Evolutionary conservation across 2,888 invertebrate genomes (phyloP).

Genomic region (Papilio elwesi): DNA sequence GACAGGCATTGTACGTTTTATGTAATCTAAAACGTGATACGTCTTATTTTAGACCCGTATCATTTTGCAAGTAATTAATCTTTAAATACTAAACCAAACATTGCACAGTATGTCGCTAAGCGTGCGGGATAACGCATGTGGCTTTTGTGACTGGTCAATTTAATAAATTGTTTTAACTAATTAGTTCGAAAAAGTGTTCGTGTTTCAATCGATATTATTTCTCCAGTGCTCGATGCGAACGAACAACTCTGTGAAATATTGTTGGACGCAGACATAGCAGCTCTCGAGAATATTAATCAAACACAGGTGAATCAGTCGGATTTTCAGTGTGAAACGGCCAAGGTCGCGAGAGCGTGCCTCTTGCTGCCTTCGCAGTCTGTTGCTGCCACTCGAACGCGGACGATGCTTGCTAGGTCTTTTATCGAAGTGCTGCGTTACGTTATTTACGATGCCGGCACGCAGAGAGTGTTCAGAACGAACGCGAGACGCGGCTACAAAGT

Average conservation of each 20-base stretch:
- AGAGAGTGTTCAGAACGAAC: conserved; percentile 44
- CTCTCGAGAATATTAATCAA: conserved; percentile 55
- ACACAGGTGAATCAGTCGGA: conserved; percentile 63
- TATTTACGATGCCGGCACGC: conserved; percentile 55
- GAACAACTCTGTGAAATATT: conserved; percentile 8
- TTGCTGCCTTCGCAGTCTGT: conserved; percentile 48
- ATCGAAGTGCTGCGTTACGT: conserved; percentile 62
- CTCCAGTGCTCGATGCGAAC: conserved; percentile 44
- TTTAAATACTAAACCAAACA: conserved; percentile 3
- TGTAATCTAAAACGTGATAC: conserved; percentile 13
- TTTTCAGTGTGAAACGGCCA: conserved; percentile 53
- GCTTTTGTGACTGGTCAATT: conserved; percentile 5
- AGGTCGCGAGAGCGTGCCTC: conserved; percentile 61
- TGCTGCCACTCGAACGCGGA: conserved; percentile 47
- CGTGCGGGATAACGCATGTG: conserved; percentile 16
- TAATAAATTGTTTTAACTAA: conserved; percentile 12
- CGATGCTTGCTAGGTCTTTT: conserved; percentile 61
- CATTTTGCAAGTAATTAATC: conserved; percentile 21
- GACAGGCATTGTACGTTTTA: background rate
- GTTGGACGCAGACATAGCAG: background rate
- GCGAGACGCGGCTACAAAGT: conserved; percentile 44
- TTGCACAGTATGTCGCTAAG: conserved; percentile 10
- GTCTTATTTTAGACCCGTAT: conserved; percentile 23
- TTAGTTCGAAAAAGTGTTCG: conserved; percentile 9
- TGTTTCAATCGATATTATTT: conserved; percentile 2